Evolutionary conservation across 2,113 vertebrate genomes (phyloP).

Genomic region (Acanthochromis polyacanthus): DNA sequence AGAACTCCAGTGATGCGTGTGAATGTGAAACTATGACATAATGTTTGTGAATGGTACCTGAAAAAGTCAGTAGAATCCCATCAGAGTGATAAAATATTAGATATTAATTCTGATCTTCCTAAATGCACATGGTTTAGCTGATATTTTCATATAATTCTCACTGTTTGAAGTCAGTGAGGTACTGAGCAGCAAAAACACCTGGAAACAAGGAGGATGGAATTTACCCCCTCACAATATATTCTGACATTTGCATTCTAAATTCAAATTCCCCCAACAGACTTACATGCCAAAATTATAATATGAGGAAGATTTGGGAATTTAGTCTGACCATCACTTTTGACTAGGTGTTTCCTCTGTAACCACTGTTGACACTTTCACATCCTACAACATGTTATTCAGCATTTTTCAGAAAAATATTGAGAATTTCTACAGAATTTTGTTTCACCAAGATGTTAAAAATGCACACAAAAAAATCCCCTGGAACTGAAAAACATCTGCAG

Average conservation of each 20-base stretch:
- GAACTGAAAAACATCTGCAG: too few relatives aligned
- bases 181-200: not conserved
- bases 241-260: not conserved
- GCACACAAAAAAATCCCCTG: constrained; percentile 12
- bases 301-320: not conserved
- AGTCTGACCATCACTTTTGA: not conserved
- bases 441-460: not conserved
- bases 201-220: constrained; percentile 1
- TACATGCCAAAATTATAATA: not conserved
- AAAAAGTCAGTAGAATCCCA: not conserved
- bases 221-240: constrained; percentile 18
- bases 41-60: not conserved
- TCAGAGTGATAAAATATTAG: not conserved
- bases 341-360: constrained; percentile 11
- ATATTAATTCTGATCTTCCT: not conserved
- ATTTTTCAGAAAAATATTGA: constrained; percentile 14
- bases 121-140: not conserved
- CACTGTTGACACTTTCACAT: not conserved
- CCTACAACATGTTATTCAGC: not conserved
- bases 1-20: not conserved
- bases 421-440: constrained; percentile 26
- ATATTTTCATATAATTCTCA: not conserved
- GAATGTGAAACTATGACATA: constrained; percentile 22
- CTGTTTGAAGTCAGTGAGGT: not conserved
- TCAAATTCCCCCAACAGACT: constrained; percentile 20